These are phyloP conservation scores for Parauchenoglanis punctatus DNA, from an alignment of 2,797 vertebrate species.

Conservation along the genomic window DNA sequence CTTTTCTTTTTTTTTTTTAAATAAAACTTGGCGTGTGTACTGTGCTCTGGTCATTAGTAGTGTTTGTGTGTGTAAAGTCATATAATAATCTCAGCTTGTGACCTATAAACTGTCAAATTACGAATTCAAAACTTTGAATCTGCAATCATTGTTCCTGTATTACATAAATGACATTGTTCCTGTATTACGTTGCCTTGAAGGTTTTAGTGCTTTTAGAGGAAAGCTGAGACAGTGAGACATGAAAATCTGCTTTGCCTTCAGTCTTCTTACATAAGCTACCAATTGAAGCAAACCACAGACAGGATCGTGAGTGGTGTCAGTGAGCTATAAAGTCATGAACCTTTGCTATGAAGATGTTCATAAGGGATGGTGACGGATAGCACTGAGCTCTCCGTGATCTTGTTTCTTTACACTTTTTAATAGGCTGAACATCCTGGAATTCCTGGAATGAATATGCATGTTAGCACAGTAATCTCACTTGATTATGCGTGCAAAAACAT, in stretches of 20 bases:
- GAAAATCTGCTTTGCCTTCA: background rate
- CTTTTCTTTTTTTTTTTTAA: background rate
- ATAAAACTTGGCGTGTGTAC: background rate
- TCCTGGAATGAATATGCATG: background rate
- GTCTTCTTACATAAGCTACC: background rate
- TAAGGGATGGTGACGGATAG: constrained; percentile 12
- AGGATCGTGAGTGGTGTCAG: constrained; percentile 31
- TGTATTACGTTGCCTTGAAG: background rate
- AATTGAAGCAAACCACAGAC: constrained; percentile 26
- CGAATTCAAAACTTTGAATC: background rate
- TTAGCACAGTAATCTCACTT: background rate
- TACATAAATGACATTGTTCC: no score
- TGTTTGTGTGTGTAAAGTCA: background rate
- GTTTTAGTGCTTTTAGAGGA: background rate
- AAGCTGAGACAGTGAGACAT: background rate
- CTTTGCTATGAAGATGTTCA: constrained; percentile 44
- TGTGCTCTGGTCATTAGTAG: background rate
- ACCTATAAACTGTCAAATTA: background rate
- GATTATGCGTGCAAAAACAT: background rate
- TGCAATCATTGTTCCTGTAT: background rate
- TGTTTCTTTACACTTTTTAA: background rate
- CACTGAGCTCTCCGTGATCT: background rate
- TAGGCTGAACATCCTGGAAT: background rate
- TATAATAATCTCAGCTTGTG: background rate
- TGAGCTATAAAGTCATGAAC: constrained; percentile 54